These are phyloP conservation scores for Varanus komodoensis DNA, from an alignment of 2,113 vertebrate species.

Conservation along the genomic window DNA sequence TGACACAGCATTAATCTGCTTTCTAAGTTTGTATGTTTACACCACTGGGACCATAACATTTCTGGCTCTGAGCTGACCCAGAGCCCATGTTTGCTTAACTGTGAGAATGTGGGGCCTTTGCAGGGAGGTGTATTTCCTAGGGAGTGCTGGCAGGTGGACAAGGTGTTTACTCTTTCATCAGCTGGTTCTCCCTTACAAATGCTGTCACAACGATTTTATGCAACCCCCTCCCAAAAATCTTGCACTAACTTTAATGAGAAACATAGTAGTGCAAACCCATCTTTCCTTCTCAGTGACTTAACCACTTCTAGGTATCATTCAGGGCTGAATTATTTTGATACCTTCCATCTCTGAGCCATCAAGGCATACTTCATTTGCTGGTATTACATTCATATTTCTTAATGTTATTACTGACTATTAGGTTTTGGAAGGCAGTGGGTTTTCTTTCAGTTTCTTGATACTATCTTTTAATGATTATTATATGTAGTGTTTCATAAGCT, in stretches of 20 bases:
- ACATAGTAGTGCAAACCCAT: neutral
- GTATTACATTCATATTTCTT: too few species aligned
- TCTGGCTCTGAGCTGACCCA: neutral
- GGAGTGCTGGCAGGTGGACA: neutral
- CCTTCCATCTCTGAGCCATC: neutral
- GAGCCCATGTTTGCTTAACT: neutral
- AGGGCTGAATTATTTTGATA: neutral
- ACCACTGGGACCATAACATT: neutral
- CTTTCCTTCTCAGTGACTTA: neutral
- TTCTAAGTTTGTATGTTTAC: too few species aligned
- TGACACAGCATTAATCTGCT: too few species aligned
- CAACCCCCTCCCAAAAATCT: neutral
- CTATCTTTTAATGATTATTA: too few species aligned
- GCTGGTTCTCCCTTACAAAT: neutral
- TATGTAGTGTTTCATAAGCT: too few species aligned
- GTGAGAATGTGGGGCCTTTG: neutral
- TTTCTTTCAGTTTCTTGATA: too few species aligned
- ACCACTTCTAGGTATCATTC: neutral
- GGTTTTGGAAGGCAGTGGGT: too few species aligned
- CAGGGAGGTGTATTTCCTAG: neutral
- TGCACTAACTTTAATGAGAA: too few species aligned
- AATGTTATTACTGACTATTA: too few species aligned
- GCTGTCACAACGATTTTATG: neutral
- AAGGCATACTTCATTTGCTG: neutral
- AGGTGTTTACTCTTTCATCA: neutral